Conservation (phyloP, 2,797 vertebrate species). For the Bufotes viridis region DNA sequence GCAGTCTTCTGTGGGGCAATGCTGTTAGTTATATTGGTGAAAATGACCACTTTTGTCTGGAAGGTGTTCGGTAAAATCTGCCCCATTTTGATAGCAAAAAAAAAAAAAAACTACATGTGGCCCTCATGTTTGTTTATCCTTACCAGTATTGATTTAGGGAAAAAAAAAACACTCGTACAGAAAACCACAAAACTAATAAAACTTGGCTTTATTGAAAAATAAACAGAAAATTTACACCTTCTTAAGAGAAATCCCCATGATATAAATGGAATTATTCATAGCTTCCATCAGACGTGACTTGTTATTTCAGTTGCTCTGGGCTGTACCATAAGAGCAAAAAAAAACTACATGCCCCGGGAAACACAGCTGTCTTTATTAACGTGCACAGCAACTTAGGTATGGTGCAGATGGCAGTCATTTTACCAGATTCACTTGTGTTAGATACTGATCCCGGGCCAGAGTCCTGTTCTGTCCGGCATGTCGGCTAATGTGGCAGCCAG, state of each 20-base stretch:
- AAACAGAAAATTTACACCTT: slow-evolving; percentile 72
- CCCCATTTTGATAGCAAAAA: too few relatives aligned
- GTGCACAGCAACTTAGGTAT: slow-evolving; percentile 4
- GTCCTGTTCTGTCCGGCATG: slow-evolving; percentile 52
- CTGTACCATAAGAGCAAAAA: slow-evolving; percentile 70
- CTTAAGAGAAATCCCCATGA: slow-evolving; percentile 71
- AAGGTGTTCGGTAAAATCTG: too few relatives aligned
- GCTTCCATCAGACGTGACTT: slow-evolving; percentile 74
- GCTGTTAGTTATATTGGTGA: too few relatives aligned
- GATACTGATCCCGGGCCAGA: slow-evolving; percentile 17
- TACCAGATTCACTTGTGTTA: slow-evolving; percentile 64
- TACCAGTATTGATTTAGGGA: neutral
- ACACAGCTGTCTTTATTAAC: slow-evolving; percentile 64
- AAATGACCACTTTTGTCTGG: too few relatives aligned
- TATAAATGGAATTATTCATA: slow-evolving; percentile 73
- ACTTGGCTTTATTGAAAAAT: slow-evolving; percentile 77
- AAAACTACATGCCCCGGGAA: slow-evolving; percentile 51
- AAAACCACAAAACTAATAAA: slow-evolving; percentile 75
- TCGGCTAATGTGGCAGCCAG: slow-evolving; percentile 75
- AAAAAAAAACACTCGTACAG: slow-evolving; percentile 56
- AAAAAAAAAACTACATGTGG: neutral
- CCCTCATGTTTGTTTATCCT: neutral
- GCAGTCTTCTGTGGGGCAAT: too few relatives aligned
- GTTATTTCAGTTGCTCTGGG: slow-evolving; percentile 71
- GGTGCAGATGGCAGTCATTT: slow-evolving; percentile 64